Evolutionary conservation across 2,888 invertebrate species (phyloP), one percentile per base, ranked within the genome.

Genomic region (Andrena bucephala): DNA sequence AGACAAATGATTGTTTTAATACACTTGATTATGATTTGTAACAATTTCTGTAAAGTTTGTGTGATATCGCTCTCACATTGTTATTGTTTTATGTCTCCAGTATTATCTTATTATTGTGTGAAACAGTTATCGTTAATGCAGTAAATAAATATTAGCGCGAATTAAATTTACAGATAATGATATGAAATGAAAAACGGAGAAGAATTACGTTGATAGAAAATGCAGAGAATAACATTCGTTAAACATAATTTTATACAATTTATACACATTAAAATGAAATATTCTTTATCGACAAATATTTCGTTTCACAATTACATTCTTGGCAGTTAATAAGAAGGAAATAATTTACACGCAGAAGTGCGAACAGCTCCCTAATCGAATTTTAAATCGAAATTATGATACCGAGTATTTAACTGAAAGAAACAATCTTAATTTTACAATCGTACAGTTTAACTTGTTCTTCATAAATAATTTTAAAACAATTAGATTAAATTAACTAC

Each of bases 381-480:
- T 36, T 74, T 67, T 42, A 33, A 77, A 36, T 31, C 24, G 29
- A 68, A n/a, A 76, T 72, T 79, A 73, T 74, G 8, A 52, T 48
- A 78, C 65, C 78, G 79, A 86, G 77, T 86, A 86, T 77, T 79
- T 77, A 57, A 75, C 75, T 74, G 62, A 69, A 72, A 77, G 79
- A 76, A 74, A 78, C 59, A 10, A 62, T 69, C 36, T 75, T 36
- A 16, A 62, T 63, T 31, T 77, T 68, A 86, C 54, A 48, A 63
- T 50, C 36, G 57, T 27, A 1, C 57, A 24, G 13, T 0, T 31
- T 77, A 78, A 63, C 27, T 52, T 75, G 16, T 66, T 66, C 3
- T 62, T 75, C 77, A 87, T 86, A 86, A 86, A 85, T 87, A 87
- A 87, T 73, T 73, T 68, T 77, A 20, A 63, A 79, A 67, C 2